A percentile compares a stretch with the other conserved stretches of the same genome.
phyloP scores from a whole-genome alignment of 2,797 vertebrate species.

The Margarornis squamiger region DNA sequence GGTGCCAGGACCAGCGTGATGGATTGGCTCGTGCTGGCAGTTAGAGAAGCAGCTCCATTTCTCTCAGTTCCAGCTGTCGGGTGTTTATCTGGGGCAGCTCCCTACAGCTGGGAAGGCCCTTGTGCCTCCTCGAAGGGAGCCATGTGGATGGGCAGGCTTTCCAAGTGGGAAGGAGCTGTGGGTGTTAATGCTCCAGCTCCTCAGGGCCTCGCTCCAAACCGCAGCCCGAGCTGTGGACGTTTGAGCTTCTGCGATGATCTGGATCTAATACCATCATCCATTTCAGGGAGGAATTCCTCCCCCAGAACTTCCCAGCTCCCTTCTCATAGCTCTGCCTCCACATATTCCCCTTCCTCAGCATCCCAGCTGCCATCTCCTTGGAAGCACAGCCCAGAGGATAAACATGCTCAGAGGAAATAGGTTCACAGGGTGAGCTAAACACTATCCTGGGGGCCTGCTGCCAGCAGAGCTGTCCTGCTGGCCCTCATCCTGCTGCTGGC shows the following conservation, averaged over 20 bases:
- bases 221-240: not conserved
- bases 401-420: not conserved
- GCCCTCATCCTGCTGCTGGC: no score
- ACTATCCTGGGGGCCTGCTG: accelerated
- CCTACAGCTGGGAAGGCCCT: slow-evolving; percentile 53
- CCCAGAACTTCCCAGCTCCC: not conserved
- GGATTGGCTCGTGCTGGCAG: slow-evolving; percentile 70
- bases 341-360: not conserved
- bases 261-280: slow-evolving; percentile 26
- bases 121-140: slow-evolving; percentile 21
- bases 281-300: slow-evolving; percentile 4
- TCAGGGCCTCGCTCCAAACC: slow-evolving; percentile 36
- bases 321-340: not conserved
- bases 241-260: slow-evolving; percentile 24
- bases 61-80: slow-evolving; percentile 65
- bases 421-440: accelerated
- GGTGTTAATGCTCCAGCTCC: slow-evolving; percentile 40
- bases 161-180: not conserved
- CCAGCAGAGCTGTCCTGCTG: not conserved
- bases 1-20: slow-evolving; percentile 72
- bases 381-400: not conserved
- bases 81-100: slow-evolving; percentile 65
- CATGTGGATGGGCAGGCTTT: not conserved
- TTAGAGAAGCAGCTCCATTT: slow-evolving; percentile 60
- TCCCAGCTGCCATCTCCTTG: not conserved